phyloP scores from a whole-genome alignment of 2,888 invertebrate species.

The Drosophila testacea region DNA sequence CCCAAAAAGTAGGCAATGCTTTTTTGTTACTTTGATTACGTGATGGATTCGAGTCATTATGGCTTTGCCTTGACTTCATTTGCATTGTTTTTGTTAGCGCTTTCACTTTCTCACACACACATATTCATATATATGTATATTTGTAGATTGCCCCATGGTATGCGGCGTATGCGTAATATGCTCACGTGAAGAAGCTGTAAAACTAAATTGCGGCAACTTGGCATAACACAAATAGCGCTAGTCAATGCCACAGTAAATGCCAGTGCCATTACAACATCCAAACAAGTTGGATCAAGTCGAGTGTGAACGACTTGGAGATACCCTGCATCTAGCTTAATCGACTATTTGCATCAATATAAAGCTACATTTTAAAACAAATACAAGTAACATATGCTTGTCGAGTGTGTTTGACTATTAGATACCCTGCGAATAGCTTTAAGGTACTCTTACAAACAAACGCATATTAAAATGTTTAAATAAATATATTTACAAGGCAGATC shows the following conservation, averaged over 20 bases:
- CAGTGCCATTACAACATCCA: not conserved
- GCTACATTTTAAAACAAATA: too few species aligned
- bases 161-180: constrained; percentile 44
- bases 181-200: constrained; percentile 28
- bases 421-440: too few species aligned
- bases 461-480: too few species aligned
- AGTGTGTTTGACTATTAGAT: too few species aligned
- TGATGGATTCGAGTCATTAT: constrained; percentile 74
- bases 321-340: not conserved
- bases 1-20: constrained; percentile 51
- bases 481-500: too few species aligned
- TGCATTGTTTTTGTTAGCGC: constrained; percentile 50
- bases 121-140: not conserved
- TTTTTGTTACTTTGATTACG: constrained; percentile 65
- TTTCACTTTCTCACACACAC: constrained; percentile 1
- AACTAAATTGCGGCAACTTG: constrained; percentile 32
- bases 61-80: constrained; percentile 53
- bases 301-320: not conserved
- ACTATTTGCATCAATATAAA: too few species aligned
- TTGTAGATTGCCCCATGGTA: not conserved
- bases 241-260: constrained; percentile 3
- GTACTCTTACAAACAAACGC: too few species aligned
- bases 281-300: not conserved
- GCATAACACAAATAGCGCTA: constrained; percentile 13
- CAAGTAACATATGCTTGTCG: too few species aligned